Conservation (phyloP, 1,140 invertebrate species). For the Hesperophylax magnus region DNA sequence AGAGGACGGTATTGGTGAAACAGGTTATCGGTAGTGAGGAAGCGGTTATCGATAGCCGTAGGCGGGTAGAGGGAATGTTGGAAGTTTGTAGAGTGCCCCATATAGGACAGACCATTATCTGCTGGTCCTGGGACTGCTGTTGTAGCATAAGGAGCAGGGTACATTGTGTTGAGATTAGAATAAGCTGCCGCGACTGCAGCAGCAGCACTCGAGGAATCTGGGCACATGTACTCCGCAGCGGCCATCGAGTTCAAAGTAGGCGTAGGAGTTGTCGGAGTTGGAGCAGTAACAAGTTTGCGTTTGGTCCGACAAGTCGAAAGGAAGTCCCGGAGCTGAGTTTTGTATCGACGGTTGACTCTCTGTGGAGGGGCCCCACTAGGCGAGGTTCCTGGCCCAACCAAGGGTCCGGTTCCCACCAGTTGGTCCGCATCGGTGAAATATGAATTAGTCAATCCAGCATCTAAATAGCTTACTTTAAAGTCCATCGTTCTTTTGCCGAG, state of each 20-base stretch:
- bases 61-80: conserved; percentile 81
- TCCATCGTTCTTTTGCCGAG: conserved; percentile 98
- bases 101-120: conserved; percentile 78
- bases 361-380: conserved; percentile 76
- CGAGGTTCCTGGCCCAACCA: conserved; percentile 58
- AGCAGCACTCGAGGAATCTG: conserved; percentile 76
- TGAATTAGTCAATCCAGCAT: conserved; percentile 90
- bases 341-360: conserved; percentile 88
- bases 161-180: conserved; percentile 87
- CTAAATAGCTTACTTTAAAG: conserved; percentile 98
- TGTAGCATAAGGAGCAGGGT: conserved; percentile 76
- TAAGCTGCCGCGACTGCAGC: conserved; percentile 83
- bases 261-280: conserved; percentile 64
- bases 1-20: conserved; percentile 87
- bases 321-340: conserved; percentile 93
- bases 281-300: conserved; percentile 79
- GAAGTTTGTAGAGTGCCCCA: conserved; percentile 81
- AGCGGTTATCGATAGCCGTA: conserved; percentile 80
- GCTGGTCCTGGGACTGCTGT: conserved; percentile 72
- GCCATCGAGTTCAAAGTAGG: conserved; percentile 64
- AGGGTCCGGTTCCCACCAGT: conserved; percentile 73
- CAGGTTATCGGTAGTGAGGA: conserved; percentile 85
- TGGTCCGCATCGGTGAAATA: conserved; percentile 91
- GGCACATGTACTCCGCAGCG: conserved; percentile 66
- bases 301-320: conserved; percentile 93